Evolutionary conservation across 2,888 invertebrate genomes (phyloP).

Genomic region (Synergus gifuensis): DNA sequence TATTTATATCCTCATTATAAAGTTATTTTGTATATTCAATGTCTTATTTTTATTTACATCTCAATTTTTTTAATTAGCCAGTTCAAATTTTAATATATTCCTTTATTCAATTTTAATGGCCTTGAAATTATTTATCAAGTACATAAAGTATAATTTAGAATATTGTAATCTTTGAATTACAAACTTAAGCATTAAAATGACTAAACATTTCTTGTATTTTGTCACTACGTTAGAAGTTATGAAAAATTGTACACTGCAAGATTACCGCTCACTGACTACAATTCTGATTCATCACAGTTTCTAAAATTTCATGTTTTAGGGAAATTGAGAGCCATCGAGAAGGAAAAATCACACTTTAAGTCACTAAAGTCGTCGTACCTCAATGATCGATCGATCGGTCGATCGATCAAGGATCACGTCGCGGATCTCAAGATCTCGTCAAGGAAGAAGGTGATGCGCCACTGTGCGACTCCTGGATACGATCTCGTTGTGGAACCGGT

Average conservation of each 20-base stretch:
- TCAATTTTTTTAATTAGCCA: not conserved
- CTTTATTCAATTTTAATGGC: not conserved
- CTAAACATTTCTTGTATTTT: not conserved
- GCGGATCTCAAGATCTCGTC: slow-evolving; percentile 53
- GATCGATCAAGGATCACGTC: slow-evolving; percentile 41
- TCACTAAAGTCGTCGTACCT: slow-evolving; percentile 13
- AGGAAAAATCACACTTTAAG: not conserved
- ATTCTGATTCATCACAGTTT: not conserved
- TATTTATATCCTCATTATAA: not conserved
- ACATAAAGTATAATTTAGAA: not conserved
- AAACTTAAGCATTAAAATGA: not conserved
- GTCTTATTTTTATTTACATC: not conserved
- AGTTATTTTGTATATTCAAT: not conserved
- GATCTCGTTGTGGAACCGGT: slow-evolving; percentile 42
- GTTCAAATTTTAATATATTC: too few species aligned
- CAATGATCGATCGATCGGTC: slow-evolving; percentile 41
- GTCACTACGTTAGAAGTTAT: not conserved
- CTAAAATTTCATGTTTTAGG: not conserved
- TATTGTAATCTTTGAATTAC: not conserved
- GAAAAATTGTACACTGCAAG: not conserved
- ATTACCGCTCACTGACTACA: not conserved
- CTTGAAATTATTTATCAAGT: not conserved
- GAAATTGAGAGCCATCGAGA: not conserved
- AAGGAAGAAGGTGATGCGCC: slow-evolving; percentile 61
- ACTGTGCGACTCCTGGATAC: slow-evolving; percentile 62